Conservation (phyloP, 2,797 vertebrate genomes). For the Clarias platycephalus region DNA sequence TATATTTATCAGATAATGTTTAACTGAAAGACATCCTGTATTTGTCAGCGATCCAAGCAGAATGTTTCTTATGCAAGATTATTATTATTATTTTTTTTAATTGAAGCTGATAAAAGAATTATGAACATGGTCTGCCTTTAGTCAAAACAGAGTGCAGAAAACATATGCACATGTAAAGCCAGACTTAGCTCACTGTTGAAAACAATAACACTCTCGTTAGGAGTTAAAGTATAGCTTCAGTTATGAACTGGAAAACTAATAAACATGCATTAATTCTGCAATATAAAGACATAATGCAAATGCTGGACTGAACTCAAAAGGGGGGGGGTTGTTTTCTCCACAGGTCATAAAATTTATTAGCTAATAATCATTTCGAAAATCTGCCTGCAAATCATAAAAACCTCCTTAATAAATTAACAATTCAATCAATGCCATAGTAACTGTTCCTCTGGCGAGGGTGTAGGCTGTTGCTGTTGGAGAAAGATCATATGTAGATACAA, state of each 20-base stretch:
- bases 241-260: background rate
- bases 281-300: background rate
- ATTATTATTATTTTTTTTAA: background rate
- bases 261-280: constrained; percentile 11
- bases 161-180: background rate
- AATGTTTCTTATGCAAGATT: background rate
- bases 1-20: constrained; percentile 1
- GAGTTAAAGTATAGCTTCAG: no score
- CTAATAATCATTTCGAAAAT: constrained; percentile 38
- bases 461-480: constrained; percentile 55
- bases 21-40: background rate
- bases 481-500: constrained; percentile 58
- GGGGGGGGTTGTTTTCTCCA: background rate
- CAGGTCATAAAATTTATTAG: constrained; percentile 16
- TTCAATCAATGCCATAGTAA: constrained; percentile 41
- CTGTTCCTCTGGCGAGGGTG: constrained; percentile 35
- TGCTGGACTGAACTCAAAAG: background rate
- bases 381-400: constrained; percentile 53
- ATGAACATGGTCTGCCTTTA: background rate
- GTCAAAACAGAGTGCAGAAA: background rate
- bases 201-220: background rate
- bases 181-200: background rate
- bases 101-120: background rate
- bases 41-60: background rate
- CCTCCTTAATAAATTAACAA: constrained; percentile 47